phyloP scores from a whole-genome alignment of 2,797 vertebrate genomes.

The Siniperca undulata region DNA sequence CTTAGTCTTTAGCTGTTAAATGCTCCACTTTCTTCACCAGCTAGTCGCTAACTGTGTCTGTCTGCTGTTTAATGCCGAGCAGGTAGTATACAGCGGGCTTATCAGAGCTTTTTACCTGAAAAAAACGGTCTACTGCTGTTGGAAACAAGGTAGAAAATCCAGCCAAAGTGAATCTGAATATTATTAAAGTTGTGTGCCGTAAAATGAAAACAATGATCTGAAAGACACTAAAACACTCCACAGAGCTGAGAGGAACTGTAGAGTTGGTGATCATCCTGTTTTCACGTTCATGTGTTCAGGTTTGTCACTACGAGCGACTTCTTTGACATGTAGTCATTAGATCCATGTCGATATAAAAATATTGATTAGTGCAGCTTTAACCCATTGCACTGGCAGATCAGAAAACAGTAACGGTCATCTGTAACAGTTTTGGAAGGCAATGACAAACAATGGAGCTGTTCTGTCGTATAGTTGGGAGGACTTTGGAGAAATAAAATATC shows the following conservation, averaged over 20 bases:
- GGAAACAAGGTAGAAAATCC: neutral
- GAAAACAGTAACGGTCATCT: neutral
- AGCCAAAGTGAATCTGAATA: neutral
- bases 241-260: neutral
- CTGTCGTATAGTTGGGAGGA: neutral
- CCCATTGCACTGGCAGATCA: neutral
- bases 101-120: neutral
- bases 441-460: neutral
- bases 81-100: neutral
- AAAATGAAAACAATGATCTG: neutral
- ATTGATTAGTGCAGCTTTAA: neutral
- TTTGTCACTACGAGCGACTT: neutral
- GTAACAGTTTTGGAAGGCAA: neutral
- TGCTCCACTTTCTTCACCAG: neutral
- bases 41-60: neutral
- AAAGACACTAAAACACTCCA: neutral
- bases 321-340: neutral
- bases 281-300: neutral
- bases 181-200: neutral
- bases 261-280: neutral
- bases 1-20: neutral
- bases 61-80: neutral
- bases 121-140: neutral
- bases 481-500: neutral
- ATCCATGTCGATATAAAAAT: neutral